Base-by-base conservation (phyloP, 1,140 invertebrate species). In the Halotydeus destructor region DNA sequence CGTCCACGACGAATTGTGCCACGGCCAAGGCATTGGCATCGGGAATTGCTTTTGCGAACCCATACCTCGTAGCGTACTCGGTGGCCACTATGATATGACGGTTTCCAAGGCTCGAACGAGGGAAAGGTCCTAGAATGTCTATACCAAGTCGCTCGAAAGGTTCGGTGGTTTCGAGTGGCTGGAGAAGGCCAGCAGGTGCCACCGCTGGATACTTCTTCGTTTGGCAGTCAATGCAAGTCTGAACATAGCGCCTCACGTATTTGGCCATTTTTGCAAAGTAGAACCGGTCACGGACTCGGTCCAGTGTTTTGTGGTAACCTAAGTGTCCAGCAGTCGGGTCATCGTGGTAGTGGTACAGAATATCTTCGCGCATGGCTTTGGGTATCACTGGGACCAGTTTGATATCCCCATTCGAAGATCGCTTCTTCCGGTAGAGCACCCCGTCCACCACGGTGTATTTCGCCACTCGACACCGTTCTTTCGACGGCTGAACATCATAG, bases 281-380 rank as follows among this genome's bases (percentile, higher is more conserved):
- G 43, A 37, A 55, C 24, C 51, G 19, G 4, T 22, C 16, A 11
- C 28, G 28, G 8, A 55, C 39, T 19, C 24, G 25, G 11, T 21
- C 24, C 9, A 37, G 48, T 14, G 47, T 51, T 41, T 45, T 52
- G n/a, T 24, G 30, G 12, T 39, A 32, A 12, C 50, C 50, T 5
- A 52, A 39, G 38, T 54, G 51, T 23, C 37, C 43, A 3, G 34
- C 39, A 4, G 22, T 14, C 21, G 44, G 43, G 4, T 43, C 46
- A 19, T 48, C 46, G 36, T 53, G 52, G 70, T 47, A 51, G 65
- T 69, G 16, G 57, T 46, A 44, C 58, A 34, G 44, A 67, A 68
- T 33, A 63, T 54, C 35, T 60, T 44, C 2, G 66, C 50, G 0
- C 22, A 34, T 16, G 8, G 5, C 5, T 34, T 34, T 34, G 14